A percentile compares a stretch with the other conserved stretches of the same genome.
Conservation (phyloP, 2,113 vertebrate genomes). For the Typhlomys cinereus region DNA sequence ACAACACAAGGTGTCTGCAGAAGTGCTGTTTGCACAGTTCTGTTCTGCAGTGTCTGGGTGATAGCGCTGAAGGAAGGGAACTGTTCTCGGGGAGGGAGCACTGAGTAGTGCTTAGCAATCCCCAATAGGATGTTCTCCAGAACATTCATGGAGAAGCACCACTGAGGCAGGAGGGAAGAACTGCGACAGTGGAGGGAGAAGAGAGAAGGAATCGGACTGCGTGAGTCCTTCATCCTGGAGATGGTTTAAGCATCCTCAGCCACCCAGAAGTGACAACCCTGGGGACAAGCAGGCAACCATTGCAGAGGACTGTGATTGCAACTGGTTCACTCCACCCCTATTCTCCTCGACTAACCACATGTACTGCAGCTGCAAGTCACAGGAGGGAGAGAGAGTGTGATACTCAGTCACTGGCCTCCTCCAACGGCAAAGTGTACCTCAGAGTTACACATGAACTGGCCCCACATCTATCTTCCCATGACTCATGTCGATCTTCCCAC, state of each 20-base stretch:
- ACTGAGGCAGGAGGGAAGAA: background rate
- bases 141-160: background rate
- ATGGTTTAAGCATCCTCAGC: background rate
- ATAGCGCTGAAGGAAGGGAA: background rate
- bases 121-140: background rate
- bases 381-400: fast-evolving
- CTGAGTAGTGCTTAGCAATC: background rate
- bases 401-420: background rate
- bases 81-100: background rate
- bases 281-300: background rate
- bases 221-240: background rate
- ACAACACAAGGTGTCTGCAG: background rate
- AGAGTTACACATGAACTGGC: background rate
- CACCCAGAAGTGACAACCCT: background rate
- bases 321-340: too few species aligned
- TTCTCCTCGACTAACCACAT: background rate
- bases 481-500: background rate
- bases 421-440: background rate
- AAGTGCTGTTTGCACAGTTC: background rate
- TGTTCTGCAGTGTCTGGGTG: background rate
- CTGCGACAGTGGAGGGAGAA: background rate
- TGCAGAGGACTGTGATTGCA: background rate
- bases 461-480: background rate
- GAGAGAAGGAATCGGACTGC: background rate
- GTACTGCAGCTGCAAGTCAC: background rate